Conservation (phyloP, 2,888 invertebrate genomes). For the Drosophila koepferae region DNA sequence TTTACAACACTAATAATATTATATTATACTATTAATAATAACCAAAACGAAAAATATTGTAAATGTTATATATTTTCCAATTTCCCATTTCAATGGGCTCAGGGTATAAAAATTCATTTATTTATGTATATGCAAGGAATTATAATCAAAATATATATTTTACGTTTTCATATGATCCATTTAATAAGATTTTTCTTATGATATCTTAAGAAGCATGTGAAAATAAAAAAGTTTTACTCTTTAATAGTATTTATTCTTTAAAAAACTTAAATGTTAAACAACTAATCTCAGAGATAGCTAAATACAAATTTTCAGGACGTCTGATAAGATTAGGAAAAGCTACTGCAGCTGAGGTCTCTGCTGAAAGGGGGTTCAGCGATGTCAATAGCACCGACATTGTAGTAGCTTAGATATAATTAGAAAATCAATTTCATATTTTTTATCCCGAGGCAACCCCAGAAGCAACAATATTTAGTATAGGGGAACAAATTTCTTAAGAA, state of each 20-base stretch:
- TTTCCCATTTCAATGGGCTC: too few species aligned
- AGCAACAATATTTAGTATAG: constrained; percentile 12
- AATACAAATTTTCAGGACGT: background rate
- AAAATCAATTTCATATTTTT: constrained; percentile 47
- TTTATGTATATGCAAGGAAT: too few species aligned
- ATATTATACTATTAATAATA: too few species aligned
- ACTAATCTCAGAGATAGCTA: constrained; percentile 6
- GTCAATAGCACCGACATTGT: constrained; percentile 19
- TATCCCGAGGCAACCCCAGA: constrained; percentile 21
- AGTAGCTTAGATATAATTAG: constrained; percentile 56
- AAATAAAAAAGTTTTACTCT: background rate
- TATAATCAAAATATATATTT: too few species aligned
- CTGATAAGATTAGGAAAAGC: background rate
- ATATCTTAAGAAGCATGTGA: too few species aligned
- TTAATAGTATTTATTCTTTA: background rate
- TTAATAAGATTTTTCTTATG: too few species aligned
- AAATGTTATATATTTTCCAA: too few species aligned
- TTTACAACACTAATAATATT: too few species aligned
- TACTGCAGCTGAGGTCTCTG: background rate
- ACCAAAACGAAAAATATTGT: too few species aligned
- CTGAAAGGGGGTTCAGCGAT: background rate
- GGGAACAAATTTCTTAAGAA: constrained; percentile 47
- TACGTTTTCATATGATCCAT: too few species aligned
- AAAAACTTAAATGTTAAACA: background rate
- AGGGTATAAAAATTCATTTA: too few species aligned